phyloP scores from a whole-genome alignment of 2,888 invertebrate species.

The Eucera pruinosa region DNA sequence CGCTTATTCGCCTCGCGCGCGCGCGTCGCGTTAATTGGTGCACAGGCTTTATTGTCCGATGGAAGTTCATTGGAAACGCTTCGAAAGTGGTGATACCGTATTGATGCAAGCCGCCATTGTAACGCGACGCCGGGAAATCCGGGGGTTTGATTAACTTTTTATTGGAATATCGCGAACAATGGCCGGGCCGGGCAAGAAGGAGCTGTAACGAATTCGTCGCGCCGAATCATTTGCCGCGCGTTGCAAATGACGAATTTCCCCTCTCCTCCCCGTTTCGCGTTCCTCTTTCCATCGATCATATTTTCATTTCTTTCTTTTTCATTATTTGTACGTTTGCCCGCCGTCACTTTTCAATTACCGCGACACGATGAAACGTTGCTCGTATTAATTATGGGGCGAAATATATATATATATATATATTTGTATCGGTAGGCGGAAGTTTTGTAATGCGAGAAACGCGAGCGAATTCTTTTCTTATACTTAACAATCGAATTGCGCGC shows the following conservation, averaged over 20 bases:
- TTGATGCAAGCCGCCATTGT: constrained; percentile 42
- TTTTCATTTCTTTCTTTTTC: not conserved
- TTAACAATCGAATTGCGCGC: too few species aligned
- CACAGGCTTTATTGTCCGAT: constrained; percentile 41
- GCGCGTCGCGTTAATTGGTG: constrained; percentile 43
- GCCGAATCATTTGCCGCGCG: not conserved
- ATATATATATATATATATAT: too few species aligned
- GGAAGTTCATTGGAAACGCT: constrained; percentile 45
- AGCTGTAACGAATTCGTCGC: constrained; percentile 38
- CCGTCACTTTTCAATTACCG: too few species aligned
- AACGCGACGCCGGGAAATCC: constrained; percentile 37
- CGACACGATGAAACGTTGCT: too few species aligned
- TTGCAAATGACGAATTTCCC: constrained; percentile 2
- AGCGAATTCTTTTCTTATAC: not conserved
- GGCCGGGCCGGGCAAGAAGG: constrained; percentile 9
- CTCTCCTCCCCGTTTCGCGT: too few species aligned
- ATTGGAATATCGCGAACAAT: constrained; percentile 53
- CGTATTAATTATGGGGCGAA: too few species aligned
- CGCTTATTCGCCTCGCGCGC: not conserved
- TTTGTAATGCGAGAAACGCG: too few species aligned
- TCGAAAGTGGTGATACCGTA: constrained; percentile 42
- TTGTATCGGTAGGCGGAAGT: too few species aligned
- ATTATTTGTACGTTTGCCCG: too few species aligned
- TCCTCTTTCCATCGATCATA: rapidly evolving
- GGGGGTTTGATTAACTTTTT: constrained; percentile 52